Evolutionary conservation across 2,113 vertebrate genomes (phyloP).

Genomic region (Epinephelus cyanopodus): DNA sequence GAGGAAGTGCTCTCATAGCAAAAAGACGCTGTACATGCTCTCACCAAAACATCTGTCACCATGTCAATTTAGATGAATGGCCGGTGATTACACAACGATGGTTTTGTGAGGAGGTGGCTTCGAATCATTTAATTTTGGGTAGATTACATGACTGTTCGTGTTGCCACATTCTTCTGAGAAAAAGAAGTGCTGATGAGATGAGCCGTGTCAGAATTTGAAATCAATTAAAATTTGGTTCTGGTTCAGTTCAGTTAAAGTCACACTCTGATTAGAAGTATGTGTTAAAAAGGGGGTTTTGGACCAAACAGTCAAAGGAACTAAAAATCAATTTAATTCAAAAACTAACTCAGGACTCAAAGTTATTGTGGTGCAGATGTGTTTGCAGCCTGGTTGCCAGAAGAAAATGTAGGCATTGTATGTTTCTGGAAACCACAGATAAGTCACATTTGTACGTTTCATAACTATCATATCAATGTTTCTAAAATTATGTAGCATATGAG

Average conservation of each 20-base stretch:
- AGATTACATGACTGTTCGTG: slow-evolving; percentile 13
- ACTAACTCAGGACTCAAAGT: background rate
- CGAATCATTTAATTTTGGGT: slow-evolving; percentile 37
- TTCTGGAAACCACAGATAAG: no score
- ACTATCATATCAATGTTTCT: no score
- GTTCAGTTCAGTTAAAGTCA: background rate
- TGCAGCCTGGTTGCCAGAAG: no score
- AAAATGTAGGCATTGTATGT: no score
- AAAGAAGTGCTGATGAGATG: slow-evolving; percentile 27
- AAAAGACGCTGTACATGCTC: slow-evolving; percentile 50
- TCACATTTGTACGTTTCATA: no score
- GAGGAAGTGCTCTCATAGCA: slow-evolving; percentile 57
- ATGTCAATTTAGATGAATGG: slow-evolving; percentile 74
- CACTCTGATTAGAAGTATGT: background rate
- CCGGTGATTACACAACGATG: slow-evolving; percentile 66
- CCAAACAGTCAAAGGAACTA: background rate
- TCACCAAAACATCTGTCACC: slow-evolving; percentile 71
- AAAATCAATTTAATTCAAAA: background rate
- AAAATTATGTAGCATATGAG: no score
- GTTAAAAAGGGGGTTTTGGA: background rate
- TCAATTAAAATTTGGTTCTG: background rate
- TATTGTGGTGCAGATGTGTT: background rate
- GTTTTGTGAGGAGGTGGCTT: slow-evolving; percentile 59
- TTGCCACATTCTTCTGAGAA: slow-evolving; percentile 13
- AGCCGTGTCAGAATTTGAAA: background rate